phyloP scores from a whole-genome alignment of 2,113 vertebrate genomes.

The Phalacrocorax carbo region DNA sequence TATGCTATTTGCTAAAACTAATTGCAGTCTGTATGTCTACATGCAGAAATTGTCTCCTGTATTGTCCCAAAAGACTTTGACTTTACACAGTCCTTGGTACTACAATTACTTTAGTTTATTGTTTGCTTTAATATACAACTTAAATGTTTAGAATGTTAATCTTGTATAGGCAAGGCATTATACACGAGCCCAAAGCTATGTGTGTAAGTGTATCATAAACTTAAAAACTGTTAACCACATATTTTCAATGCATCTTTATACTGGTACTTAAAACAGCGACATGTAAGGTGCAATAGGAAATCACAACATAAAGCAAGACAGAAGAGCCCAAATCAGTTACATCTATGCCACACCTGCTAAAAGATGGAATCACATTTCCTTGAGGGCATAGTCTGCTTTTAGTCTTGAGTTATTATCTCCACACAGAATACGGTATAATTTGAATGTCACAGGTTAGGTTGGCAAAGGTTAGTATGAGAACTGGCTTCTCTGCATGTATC shows the following conservation, averaged over 20 bases:
- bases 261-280: not conserved
- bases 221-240: not conserved
- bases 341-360: not conserved
- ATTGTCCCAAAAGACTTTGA: not conserved
- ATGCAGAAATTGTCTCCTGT: not conserved
- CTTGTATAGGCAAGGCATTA: not conserved
- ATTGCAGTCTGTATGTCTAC: not conserved
- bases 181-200: not conserved
- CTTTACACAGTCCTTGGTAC: accelerated
- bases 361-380: not conserved
- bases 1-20: not conserved
- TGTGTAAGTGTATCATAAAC: not conserved
- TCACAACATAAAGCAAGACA: not conserved
- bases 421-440: not conserved
- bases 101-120: not conserved
- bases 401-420: not conserved
- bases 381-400: not conserved
- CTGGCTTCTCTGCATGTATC: not conserved
- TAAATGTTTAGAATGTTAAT: not conserved
- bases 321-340: not conserved
- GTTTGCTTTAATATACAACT: not conserved
- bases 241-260: not conserved
- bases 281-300: not conserved
- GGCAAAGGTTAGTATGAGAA: not conserved
- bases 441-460: not conserved